These are phyloP conservation scores for Blomia tropicalis DNA, from an alignment of 2,888 invertebrate species.

Conservation along the genomic window DNA sequence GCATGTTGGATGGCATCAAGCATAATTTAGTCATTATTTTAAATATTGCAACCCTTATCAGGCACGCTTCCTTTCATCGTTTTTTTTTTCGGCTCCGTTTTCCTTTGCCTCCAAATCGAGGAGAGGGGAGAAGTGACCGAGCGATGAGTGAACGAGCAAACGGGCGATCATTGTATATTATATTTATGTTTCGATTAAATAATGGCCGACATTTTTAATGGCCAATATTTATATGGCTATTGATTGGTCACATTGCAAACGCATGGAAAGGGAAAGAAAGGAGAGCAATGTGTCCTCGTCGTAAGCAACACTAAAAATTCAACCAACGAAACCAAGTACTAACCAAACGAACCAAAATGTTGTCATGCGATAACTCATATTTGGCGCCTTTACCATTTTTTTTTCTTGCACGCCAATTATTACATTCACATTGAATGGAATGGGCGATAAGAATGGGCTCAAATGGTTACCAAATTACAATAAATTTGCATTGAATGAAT, in stretches of 20 bases:
- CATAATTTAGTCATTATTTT: slow-evolving; percentile 16
- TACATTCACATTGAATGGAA: background rate
- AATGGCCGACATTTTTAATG: background rate
- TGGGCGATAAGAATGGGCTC: too few relatives aligned
- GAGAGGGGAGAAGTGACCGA: background rate
- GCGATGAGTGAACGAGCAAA: background rate
- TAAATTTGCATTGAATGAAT: slow-evolving; percentile 10
- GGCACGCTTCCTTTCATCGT: too few relatives aligned
- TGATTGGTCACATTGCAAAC: slow-evolving; percentile 4
- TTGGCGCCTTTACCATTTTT: background rate
- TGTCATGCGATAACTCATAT: too few relatives aligned
- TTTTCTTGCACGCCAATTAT: background rate
- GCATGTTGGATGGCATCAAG: background rate
- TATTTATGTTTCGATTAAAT: background rate
- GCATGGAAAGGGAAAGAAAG: too few relatives aligned
- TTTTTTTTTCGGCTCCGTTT: background rate
- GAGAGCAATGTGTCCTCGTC: background rate
- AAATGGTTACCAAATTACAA: slow-evolving; percentile 10
- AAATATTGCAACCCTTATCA: slow-evolving; percentile 11
- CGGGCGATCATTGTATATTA: too few relatives aligned
- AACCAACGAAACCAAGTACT: too few relatives aligned
- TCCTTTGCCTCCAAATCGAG: background rate
- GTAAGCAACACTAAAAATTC: background rate
- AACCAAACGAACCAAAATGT: too few relatives aligned
- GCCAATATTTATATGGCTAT: slow-evolving; percentile 2